Percentiles rank a stretch among this genome's conserved stretches.
Evolutionary conservation across 2,113 vertebrate species (phyloP).

Genomic region (Bos javanicus): DNA sequence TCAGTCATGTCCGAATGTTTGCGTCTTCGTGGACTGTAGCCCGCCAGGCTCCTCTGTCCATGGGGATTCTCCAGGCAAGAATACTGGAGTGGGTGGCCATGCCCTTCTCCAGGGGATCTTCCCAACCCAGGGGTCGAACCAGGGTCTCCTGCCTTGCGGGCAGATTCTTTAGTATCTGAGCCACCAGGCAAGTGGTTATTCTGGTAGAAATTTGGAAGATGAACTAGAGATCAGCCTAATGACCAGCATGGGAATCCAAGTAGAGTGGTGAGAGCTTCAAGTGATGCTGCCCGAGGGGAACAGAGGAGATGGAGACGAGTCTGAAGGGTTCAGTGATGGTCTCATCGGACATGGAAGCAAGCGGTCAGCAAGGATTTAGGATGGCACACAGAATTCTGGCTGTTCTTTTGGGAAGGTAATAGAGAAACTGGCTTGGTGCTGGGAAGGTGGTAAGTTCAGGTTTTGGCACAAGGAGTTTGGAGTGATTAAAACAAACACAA

Average conservation of each 20-base stretch:
- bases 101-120: background rate
- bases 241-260: background rate
- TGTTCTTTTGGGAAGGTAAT: background rate
- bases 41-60: background rate
- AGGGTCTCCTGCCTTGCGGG: background rate
- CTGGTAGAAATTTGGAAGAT: background rate
- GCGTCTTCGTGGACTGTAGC: background rate
- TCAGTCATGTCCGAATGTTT: background rate
- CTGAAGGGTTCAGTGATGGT: background rate
- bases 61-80: background rate
- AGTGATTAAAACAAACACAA: background rate
- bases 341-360: background rate
- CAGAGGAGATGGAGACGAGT: background rate
- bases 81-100: background rate
- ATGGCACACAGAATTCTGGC: background rate
- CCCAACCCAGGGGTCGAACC: background rate
- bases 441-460: background rate
- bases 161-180: background rate
- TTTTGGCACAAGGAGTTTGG: background rate
- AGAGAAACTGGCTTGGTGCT: background rate
- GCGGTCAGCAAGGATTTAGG: background rate
- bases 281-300: background rate
- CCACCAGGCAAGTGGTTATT: background rate
- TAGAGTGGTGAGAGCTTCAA: background rate
- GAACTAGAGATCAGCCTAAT: background rate